Conservation (phyloP, 2,888 invertebrate species). For the Leucozona laternaria region DNA sequence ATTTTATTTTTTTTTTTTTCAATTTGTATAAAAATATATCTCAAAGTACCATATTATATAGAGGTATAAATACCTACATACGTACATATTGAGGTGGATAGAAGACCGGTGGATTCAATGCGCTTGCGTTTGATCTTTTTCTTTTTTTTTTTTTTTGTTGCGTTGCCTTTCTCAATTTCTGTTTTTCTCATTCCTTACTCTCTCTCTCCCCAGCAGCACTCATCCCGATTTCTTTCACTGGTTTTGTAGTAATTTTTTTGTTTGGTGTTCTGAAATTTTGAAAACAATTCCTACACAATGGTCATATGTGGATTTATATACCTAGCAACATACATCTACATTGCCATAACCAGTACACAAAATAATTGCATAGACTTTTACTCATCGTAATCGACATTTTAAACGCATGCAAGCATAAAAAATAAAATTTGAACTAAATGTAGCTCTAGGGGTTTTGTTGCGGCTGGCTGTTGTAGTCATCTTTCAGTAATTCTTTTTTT, state of each 20-base stretch:
- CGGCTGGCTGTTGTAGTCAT: slow-evolving; percentile 51
- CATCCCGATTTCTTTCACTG: slow-evolving; percentile 34
- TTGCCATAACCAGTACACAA: slow-evolving; percentile 18
- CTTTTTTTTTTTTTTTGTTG: too few species aligned
- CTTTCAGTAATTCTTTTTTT: slow-evolving; percentile 1
- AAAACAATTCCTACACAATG: slow-evolving; percentile 71
- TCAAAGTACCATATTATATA: neutral
- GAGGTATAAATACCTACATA: slow-evolving; percentile 1
- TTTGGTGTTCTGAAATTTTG: slow-evolving; percentile 63
- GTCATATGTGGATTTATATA: slow-evolving; percentile 31
- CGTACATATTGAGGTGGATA: slow-evolving; percentile 5
- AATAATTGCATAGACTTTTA: slow-evolving; percentile 59
- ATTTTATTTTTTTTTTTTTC: neutral
- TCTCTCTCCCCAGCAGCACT: slow-evolving; percentile 2
- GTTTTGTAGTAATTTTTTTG: slow-evolving; percentile 49
- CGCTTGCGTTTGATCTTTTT: slow-evolving; percentile 71
- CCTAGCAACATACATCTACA: slow-evolving; percentile 3
- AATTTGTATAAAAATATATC: slow-evolving; percentile 43
- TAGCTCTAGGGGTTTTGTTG: slow-evolving; percentile 35
- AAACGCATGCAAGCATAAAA: slow-evolving; percentile 56
- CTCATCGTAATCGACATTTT: slow-evolving; percentile 59
- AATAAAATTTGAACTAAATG: slow-evolving; percentile 33
- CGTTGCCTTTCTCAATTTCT: slow-evolving; percentile 46
- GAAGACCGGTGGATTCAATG: slow-evolving; percentile 67
- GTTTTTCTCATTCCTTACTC: slow-evolving; percentile 35